Evolutionary conservation across 2,113 vertebrate genomes (phyloP), one percentile per base, ranked within the genome.

Genomic region (Aphyosemion australe): DNA sequence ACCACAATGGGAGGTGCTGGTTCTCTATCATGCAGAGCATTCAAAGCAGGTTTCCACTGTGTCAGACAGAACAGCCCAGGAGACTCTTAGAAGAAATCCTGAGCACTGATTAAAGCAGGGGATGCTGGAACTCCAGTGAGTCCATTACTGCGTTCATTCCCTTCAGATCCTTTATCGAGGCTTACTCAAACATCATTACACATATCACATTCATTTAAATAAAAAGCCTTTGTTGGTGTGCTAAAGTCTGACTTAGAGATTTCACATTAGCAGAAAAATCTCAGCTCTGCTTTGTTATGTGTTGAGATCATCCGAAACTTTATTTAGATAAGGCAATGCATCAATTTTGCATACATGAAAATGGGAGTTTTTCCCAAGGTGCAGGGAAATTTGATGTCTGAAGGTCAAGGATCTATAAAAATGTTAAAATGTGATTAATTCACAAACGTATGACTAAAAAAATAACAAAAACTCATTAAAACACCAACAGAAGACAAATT

Each of bases 271-370:
- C 10, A 42, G 41, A 41, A 12, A 7, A 19, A 19, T 20, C 12
- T 19, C 53, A 13, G 51, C 14, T 62, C 16, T 53, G 55, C 34
- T 1, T 8, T 47, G 21, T 56, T 45, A 5, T 18, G 51, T 9
- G 45, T 34, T 55, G 16, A 47, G n/a, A 63, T 19, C 12, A 61
- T 12, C 3, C n/a, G 8, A 37, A 15, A 12, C 42, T 55, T 78
- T 61, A 57, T 50, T 75, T 65, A 13, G 39, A 65, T 51, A 14
- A 34, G 19, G 61, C 54, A 65, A 67, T 37, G 50, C 43, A 61
- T 12, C 43, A 6, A 20, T 69, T 90, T 89, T 87, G 53, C 72
- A 87, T 88, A 26, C 52, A 84, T 74, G 83, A 69, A 88, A 90
- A 88, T 82, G 42, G 51, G 50, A 43, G 49, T 46, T 42, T 77